These are phyloP conservation scores for Pseudococcus jackbeardsleyi DNA, from an alignment of 2,888 invertebrate species.

Conservation along the genomic window DNA sequence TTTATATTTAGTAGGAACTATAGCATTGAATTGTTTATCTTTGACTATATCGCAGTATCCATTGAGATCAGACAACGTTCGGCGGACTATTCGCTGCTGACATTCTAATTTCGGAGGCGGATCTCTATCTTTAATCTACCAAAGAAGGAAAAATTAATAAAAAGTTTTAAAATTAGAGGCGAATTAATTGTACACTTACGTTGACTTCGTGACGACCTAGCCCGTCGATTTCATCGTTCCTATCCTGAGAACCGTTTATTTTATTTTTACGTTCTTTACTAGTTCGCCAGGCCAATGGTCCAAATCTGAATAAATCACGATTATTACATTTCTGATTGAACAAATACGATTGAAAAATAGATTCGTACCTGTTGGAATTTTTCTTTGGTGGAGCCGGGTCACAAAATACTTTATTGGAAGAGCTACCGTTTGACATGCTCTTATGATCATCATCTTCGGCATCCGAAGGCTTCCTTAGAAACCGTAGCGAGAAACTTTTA, in stretches of 20 bases:
- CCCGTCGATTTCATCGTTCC: not conserved
- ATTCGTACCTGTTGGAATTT: not conserved
- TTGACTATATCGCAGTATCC: slow-evolving; percentile 49
- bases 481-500: slow-evolving; percentile 78
- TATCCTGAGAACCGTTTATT: slow-evolving; percentile 17
- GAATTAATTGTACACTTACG: not conserved
- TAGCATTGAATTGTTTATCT: slow-evolving; percentile 38
- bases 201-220: not conserved
- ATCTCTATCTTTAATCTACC: slow-evolving; percentile 3
- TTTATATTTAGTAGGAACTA: slow-evolving; percentile 63
- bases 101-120: slow-evolving; percentile 24
- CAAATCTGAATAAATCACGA: slow-evolving; percentile 73
- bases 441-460: slow-evolving; percentile 41
- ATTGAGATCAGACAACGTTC: slow-evolving; percentile 64
- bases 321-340: not conserved
- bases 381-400: slow-evolving; percentile 41
- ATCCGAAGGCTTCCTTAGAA: slow-evolving; percentile 72
- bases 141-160: not conserved
- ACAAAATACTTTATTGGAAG: slow-evolving; percentile 34
- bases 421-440: not conserved
- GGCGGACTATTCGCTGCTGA: slow-evolving; percentile 57
- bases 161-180: not conserved
- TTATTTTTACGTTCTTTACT: slow-evolving; percentile 79
- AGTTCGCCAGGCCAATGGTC: slow-evolving; percentile 80
- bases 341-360: not conserved